Base-by-base conservation (phyloP, 2,888 invertebrate genomes). In the Drosophila sordidula region DNA sequence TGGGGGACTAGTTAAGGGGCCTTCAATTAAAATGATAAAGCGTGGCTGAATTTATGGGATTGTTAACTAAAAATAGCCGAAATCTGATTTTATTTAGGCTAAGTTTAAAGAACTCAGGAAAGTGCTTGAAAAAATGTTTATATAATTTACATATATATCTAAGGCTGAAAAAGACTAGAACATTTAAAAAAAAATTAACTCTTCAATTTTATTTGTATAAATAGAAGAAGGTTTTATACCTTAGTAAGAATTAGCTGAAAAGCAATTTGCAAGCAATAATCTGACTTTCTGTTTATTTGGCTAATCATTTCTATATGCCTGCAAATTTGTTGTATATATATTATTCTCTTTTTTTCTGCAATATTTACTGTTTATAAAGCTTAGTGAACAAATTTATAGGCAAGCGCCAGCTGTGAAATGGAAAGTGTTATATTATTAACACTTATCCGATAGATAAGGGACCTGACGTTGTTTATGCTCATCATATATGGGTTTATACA, bases 21-120 rank as follows among this genome's bases (percentile, higher is more conserved):
- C 1, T 22, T 34, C 39, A 32, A 52, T 45, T 36, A 26, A 54
- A 52, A 41, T 34, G 22, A 45, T 44, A 39, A 51, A 22, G 8
- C 44, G n/a, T 25, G 18, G 39, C 22, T 39, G 12, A 50, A 12
- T 18, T 44, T 34, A 42, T 14, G 3, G 6, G 11, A 11, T 11
- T 38, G 11, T 38, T n/a, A 8, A 12, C 44, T 26, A 39, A 25
- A 45, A 26, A 38, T 32, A 54, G 22, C n/a, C 3, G 1, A 8
- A n/a, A 14, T 25, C n/a, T 6, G n/a, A 5, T 12, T 3, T 1
- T 6, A 29, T 16, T 45, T 5, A 26, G 14, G 54, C 11, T 42
- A 22, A 22, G 4, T 22, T 22, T 22, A 22, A 2, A 22, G 22
- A 22, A 22, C 4, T 22, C 22, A 3, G 22, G 22, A 22, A 22